A percentile compares a stretch with the other conserved stretches of the same genome.
Conservation (phyloP, 2,113 vertebrate species). For the Brachypteracias leptosomus region DNA sequence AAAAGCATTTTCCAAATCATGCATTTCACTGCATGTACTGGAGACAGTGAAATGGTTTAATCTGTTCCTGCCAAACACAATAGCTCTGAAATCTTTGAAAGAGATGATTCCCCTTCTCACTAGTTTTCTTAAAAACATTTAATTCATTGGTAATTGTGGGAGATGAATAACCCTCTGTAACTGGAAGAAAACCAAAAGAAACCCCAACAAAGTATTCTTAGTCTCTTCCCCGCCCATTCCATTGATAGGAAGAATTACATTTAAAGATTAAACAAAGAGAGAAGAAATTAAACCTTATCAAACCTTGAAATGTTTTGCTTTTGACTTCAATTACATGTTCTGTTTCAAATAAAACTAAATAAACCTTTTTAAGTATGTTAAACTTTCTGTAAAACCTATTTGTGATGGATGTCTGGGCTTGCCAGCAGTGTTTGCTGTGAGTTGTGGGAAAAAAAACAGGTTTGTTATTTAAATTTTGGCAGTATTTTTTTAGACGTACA, state of each 20-base stretch:
- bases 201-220: not conserved
- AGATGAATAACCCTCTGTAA: not conserved
- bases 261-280: not conserved
- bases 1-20: not conserved
- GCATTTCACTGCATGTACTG: not conserved
- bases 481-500: not conserved
- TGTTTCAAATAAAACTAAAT: not conserved
- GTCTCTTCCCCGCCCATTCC: not conserved
- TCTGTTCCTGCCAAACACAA: not conserved
- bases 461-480: not conserved
- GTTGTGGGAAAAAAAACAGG: not conserved
- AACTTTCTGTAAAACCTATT: not conserved
- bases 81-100: not conserved
- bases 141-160: not conserved
- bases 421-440: not conserved
- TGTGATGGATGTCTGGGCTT: not conserved
- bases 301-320: not conserved
- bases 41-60: not conserved
- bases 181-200: not conserved
- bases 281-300: not conserved
- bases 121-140: not conserved
- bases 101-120: not conserved
- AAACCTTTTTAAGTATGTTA: not conserved
- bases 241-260: not conserved
- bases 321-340: not conserved